phyloP scores from a whole-genome alignment of 2,888 invertebrate genomes.

The Microctonus brassicae region DNA sequence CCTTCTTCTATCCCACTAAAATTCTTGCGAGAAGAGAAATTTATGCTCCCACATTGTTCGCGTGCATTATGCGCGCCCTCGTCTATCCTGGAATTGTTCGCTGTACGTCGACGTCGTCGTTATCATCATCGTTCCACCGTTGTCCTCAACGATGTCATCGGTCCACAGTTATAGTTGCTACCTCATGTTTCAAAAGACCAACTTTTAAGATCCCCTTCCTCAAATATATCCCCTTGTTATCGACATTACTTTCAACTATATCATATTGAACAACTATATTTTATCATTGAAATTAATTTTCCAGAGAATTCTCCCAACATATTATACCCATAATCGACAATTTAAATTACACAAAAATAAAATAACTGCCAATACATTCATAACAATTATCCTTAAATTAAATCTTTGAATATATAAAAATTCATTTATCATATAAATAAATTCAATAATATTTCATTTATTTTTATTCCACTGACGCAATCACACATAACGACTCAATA shows the following conservation, averaged over 20 bases:
- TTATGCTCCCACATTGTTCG: conserved; percentile 50
- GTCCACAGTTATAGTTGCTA: not conserved
- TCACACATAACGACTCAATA: too few species aligned
- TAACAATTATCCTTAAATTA: too few species aligned
- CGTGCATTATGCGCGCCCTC: conserved; percentile 47
- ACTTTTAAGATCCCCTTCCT: not conserved
- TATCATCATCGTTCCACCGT: conserved; percentile 11
- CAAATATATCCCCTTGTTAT: conserved; percentile 25
- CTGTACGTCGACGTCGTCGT: not conserved
- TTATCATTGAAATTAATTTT: not conserved
- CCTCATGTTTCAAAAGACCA: conserved; percentile 18
- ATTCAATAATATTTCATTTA: not conserved
- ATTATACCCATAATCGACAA: not conserved
- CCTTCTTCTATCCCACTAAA: conserved; percentile 8
- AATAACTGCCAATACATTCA: too few species aligned
- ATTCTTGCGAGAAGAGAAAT: conserved; percentile 43
- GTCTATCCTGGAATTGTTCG: conserved; percentile 45
- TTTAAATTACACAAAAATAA: too few species aligned
- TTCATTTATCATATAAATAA: too few species aligned
- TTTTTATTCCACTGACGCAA: not conserved
- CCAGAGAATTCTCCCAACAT: not conserved
- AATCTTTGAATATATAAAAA: too few species aligned
- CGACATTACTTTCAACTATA: conserved; percentile 21
- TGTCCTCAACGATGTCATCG: conserved; percentile 18
- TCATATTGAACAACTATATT: conserved; percentile 6